phyloP scores from a whole-genome alignment of 2,888 invertebrate species.

The Plutella xylostella region DNA sequence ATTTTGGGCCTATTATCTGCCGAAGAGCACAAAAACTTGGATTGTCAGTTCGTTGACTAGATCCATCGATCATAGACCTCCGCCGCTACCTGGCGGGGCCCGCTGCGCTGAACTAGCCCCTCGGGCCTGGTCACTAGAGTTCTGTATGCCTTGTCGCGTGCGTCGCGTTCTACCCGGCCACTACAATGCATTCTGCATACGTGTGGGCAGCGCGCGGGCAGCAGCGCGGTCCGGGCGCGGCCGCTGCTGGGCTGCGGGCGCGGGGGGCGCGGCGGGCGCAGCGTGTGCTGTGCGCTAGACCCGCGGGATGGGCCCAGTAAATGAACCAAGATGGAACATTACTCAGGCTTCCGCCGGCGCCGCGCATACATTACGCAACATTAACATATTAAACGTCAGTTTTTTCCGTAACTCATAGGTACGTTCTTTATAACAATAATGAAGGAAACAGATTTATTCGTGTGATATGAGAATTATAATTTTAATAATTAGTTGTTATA shows the following conservation, averaged over 20 bases:
- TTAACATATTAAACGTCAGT: no score
- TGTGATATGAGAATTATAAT: neutral
- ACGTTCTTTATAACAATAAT: no score
- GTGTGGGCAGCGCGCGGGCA: neutral
- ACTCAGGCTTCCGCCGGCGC: neutral
- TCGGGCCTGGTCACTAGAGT: no score
- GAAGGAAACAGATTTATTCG: no score
- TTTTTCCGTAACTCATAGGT: no score
- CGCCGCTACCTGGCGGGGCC: neutral
- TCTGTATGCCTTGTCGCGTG: no score
- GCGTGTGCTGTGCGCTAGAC: neutral
- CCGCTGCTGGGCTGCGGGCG: no score
- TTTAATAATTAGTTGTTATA: neutral
- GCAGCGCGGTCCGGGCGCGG: neutral
- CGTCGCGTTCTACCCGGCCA: no score
- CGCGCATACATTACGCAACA: neutral
- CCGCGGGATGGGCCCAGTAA: no score
- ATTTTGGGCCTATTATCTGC: neutral
- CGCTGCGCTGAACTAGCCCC: no score
- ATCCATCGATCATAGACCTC: neutral
- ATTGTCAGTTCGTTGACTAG: neutral
- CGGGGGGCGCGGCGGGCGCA: neutral
- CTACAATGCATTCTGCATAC: neutral
- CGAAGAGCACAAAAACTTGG: neutral
- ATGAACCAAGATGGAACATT: neutral